phyloP scores from a whole-genome alignment of 2,113 vertebrate genomes.

The Condylura cristata region DNA sequence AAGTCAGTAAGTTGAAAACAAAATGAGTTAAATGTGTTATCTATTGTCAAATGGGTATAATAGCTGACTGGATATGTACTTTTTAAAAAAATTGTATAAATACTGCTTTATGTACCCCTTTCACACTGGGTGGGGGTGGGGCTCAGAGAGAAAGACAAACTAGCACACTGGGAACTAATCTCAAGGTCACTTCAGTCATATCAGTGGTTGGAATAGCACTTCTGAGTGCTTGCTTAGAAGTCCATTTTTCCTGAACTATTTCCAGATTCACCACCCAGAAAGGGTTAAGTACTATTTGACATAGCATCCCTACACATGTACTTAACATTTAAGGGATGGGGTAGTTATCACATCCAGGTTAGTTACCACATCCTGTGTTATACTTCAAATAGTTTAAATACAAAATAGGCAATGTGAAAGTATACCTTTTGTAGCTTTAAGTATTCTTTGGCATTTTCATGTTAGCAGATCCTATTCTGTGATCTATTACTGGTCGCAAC shows the following conservation, averaged over 20 bases:
- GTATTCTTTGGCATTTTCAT: not conserved
- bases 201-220: not conserved
- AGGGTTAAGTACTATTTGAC: not conserved
- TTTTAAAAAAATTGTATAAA: not conserved
- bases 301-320: not conserved
- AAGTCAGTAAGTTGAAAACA: not conserved
- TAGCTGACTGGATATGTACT: not conserved
- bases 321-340: not conserved
- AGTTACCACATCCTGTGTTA: not conserved
- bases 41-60: not conserved
- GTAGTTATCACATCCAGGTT: not conserved
- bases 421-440: not conserved
- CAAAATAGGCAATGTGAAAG: not conserved
- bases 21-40: not conserved
- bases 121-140: not conserved
- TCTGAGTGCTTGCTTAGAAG: not conserved
- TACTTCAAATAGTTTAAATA: not conserved
- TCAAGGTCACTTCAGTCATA: not conserved
- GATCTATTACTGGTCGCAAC: not conserved
- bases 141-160: slow-evolving; percentile 43
- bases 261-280: not conserved
- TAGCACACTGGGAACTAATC: not conserved
- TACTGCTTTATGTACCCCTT: not conserved
- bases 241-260: not conserved
- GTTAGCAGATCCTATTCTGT: not conserved